phyloP scores from a whole-genome alignment of 2,797 vertebrate genomes.

The Peromyscus eremicus region DNA sequence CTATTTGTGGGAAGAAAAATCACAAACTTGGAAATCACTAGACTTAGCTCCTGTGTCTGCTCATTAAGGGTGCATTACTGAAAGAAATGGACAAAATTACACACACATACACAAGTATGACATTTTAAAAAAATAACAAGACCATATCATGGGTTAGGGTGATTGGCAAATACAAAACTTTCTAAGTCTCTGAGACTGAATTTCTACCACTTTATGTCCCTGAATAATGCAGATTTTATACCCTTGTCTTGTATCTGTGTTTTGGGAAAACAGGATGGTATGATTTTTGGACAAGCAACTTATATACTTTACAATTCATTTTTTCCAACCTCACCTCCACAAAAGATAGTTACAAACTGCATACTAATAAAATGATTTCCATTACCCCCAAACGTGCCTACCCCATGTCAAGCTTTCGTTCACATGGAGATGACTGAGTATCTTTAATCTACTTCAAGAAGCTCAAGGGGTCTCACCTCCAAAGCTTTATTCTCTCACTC shows the following conservation, averaged over 20 bases:
- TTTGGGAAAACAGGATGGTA: not conserved
- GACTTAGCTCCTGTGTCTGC: not conserved
- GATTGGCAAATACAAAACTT: not conserved
- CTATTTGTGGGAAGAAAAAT: not conserved
- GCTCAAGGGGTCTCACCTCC: not conserved
- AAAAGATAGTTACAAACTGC: conserved; percentile 6
- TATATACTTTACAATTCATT: not conserved
- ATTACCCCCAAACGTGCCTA: not conserved
- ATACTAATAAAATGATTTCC: not conserved
- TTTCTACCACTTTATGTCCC: not conserved
- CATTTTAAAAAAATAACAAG: not conserved
- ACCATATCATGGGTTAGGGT: not conserved
- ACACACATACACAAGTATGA: not conserved
- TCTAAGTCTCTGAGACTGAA: not conserved
- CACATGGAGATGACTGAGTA: not conserved
- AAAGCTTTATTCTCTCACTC: not conserved
- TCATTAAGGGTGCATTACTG: not conserved
- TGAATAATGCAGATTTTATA: not conserved
- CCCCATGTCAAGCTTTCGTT: not conserved
- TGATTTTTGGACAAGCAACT: not conserved
- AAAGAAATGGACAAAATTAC: conserved; percentile 12
- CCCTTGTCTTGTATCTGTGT: not conserved
- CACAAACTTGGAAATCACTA: not conserved
- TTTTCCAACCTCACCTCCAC: not conserved
- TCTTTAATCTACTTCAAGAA: not conserved